These are phyloP conservation scores for Tetramorium parvispinum DNA, from an alignment of 1,140 invertebrate genomes.

Conservation along the genomic window DNA sequence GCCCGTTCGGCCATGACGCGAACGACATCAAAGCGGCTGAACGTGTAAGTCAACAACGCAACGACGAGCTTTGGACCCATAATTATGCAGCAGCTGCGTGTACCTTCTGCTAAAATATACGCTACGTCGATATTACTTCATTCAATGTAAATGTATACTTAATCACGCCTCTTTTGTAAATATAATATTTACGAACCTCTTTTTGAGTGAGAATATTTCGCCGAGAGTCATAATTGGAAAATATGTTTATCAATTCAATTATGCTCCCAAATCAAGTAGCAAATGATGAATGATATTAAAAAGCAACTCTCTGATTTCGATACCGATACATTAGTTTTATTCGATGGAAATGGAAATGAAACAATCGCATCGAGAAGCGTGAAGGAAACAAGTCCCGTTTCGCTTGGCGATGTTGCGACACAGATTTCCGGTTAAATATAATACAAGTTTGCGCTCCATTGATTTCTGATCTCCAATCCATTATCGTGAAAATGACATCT, in stretches of 20 bases:
- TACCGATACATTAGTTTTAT: not conserved
- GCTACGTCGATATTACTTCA: conserved; percentile 19
- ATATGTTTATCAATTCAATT: not conserved
- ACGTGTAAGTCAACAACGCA: conserved; percentile 58
- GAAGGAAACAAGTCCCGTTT: not conserved
- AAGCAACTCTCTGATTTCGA: not conserved
- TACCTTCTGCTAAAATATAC: conserved; percentile 41
- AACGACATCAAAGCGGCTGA: conserved; percentile 51
- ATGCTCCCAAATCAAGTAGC: not conserved
- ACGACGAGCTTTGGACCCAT: conserved; percentile 56
- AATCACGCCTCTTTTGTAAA: conserved; percentile 31
- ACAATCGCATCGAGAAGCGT: not conserved
- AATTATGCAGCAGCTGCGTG: conserved; percentile 49
- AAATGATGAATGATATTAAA: not conserved
- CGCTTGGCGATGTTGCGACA: not conserved
- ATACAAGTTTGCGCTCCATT: not conserved
- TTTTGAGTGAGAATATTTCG: not conserved
- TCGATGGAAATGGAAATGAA: not conserved
- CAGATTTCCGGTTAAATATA: conserved; percentile 28
- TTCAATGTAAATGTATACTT: conserved; percentile 30
- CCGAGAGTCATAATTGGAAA: not conserved
- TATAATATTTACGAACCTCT: conserved; percentile 34
- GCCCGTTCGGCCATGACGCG: conserved; percentile 45
- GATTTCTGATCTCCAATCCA: not conserved
- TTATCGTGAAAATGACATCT: conserved; percentile 3